Percentiles rank a stretch among this genome's conserved stretches.
Conservation (phyloP, 2,888 invertebrate genomes). For the Heliconius sara region DNA sequence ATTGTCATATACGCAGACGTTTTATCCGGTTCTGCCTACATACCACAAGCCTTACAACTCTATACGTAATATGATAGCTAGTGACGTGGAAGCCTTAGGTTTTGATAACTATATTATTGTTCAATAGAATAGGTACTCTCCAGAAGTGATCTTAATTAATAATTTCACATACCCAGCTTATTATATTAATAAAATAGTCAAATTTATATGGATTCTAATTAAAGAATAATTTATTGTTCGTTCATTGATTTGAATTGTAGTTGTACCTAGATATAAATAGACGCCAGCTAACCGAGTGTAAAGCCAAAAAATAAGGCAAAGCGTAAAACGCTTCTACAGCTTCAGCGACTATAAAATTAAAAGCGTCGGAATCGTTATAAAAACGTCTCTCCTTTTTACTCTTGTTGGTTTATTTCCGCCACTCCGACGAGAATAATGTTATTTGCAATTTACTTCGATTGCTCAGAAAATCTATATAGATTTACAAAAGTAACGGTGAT, state of each 20-base stretch:
- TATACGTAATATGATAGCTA: neutral
- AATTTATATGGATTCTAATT: too few relatives aligned
- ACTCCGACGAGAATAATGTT: constrained; percentile 34
- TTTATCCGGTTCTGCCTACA: neutral
- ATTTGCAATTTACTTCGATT: constrained; percentile 31
- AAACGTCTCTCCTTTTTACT: constrained; percentile 40
- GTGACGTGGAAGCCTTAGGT: neutral
- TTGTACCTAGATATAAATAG: neutral
- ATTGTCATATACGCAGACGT: constrained; percentile 22
- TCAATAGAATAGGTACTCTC: neutral
- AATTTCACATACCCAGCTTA: too few relatives aligned
- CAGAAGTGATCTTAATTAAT: neutral
- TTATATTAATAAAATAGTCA: too few relatives aligned
- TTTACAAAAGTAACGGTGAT: neutral
- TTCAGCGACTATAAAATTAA: constrained; percentile 41
- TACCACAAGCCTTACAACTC: neutral
- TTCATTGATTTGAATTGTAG: too few relatives aligned
- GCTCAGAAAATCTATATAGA: constrained; percentile 19
- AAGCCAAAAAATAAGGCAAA: constrained; percentile 6
- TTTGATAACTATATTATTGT: neutral
- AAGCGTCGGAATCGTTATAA: constrained; percentile 39
- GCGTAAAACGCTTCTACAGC: constrained; percentile 6
- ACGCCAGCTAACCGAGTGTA: neutral
- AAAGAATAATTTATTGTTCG: too few relatives aligned
- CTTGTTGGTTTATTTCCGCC: constrained; percentile 41